Evolutionary conservation across 2,797 vertebrate genomes (phyloP).

Genomic region (Clarias platycephalus): DNA sequence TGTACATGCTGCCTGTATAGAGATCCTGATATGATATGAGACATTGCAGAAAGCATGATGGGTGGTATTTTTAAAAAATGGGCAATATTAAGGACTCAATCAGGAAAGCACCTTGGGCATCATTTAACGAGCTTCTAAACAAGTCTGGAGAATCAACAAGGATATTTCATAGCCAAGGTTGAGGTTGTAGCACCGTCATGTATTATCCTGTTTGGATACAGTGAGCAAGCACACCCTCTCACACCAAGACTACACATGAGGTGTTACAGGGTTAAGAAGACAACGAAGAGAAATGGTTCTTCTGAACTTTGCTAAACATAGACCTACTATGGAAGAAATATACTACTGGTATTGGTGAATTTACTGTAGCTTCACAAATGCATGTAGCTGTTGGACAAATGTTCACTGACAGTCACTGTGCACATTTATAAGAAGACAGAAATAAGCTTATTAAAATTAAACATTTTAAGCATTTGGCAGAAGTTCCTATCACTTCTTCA

Average conservation of each 20-base stretch:
- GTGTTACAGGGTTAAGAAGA: neutral
- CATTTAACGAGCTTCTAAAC: conserved; percentile 25
- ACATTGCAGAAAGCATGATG: neutral
- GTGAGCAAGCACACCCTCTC: neutral
- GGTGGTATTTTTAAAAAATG: neutral
- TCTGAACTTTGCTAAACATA: neutral
- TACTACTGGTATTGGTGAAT: neutral
- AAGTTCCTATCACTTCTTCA: too few species aligned
- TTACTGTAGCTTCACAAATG: neutral
- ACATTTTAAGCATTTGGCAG: too few species aligned
- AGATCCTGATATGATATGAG: neutral
- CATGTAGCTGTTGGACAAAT: neutral
- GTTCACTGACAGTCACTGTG: neutral
- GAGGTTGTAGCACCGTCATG: neutral
- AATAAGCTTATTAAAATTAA: neutral
- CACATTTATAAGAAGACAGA: neutral
- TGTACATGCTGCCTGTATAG: neutral
- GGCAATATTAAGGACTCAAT: conserved; percentile 14
- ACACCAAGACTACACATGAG: neutral
- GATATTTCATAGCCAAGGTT: conserved; percentile 4
- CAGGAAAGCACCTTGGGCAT: conserved; percentile 8
- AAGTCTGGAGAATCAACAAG: neutral
- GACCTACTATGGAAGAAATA: neutral
- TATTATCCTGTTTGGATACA: neutral
- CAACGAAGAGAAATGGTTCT: neutral